Evolutionary conservation across 2,797 vertebrate species (phyloP), one percentile per base, ranked within the genome.

Genomic region (Ceryle rudis): DNA sequence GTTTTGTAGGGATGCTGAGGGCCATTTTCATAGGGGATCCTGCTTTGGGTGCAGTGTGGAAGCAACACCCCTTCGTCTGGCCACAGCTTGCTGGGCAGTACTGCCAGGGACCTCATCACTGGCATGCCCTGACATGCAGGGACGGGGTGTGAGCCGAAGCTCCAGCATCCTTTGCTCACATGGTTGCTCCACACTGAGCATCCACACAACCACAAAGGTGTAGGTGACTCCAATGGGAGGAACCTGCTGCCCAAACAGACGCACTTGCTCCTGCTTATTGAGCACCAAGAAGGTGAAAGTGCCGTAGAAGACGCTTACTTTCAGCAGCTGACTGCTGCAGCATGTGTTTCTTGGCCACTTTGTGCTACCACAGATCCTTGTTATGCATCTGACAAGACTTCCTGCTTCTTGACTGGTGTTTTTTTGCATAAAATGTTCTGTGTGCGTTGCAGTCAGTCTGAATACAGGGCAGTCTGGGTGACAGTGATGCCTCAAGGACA

Each of bases 91-190:
- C 20, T 33, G n/a, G 54, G n/a, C 54, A 57, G 55, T 9, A 0
- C 46, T 31, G 52, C 15, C 26, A 9, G 25, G 37, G 10, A 22
- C 23, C 1, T 1, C 22, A 3, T 11, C 0, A 0, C 25, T 17
- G 35, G 52, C 47, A 5, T 10, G n/a, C 10, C 58, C 47, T 6
- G 11, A 44, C 37, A 54, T 47, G 41, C 81, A 33, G 33, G 54
- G 23, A 19, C 1, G 1, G 17, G 7, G 8, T 2, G 3, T 1
- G 12, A 52, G 44, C 35, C 3, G 4, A 41, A 6, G 26, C 25
- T 35, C 39, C 6, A 1, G 4, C 3, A 0, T 41, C 35, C 49
- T 33, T 28, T 18, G 11, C 84, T 66, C 0, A 0, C 60, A 60
- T 3, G 1, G 33, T 41, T 61, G 54, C 41, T 42, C n/a, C 37